A percentile compares a stretch with the other conserved stretches of the same genome.
These are phyloP conservation scores for Neoitamus cyanurus DNA, from an alignment of 2,888 invertebrate genomes.

Conservation along the genomic window DNA sequence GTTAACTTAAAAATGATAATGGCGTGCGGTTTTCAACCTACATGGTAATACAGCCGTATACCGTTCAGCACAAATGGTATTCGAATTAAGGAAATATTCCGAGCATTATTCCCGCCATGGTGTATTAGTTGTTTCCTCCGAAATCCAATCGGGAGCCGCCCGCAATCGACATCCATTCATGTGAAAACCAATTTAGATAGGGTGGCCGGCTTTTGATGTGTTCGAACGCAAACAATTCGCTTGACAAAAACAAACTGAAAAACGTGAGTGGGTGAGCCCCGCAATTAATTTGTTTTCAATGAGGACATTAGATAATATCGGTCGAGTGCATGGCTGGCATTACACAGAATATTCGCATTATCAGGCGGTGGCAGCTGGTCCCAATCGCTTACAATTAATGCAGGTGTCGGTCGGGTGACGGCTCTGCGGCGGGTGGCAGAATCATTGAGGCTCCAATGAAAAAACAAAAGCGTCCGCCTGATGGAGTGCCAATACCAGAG, in stretches of 20 bases:
- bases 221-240: background rate
- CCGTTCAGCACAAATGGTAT: too few species aligned
- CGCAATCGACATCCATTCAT: background rate
- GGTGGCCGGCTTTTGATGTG: background rate
- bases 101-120: background rate
- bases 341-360: background rate
- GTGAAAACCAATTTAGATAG: background rate
- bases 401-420: background rate
- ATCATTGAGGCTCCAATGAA: background rate
- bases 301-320: background rate
- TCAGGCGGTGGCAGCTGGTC: background rate
- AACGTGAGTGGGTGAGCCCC: background rate
- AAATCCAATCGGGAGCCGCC: background rate
- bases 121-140: background rate
- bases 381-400: background rate
- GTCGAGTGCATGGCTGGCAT: background rate
- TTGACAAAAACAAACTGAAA: slow-evolving; percentile 8
- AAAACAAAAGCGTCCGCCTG: background rate
- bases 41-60: too few species aligned
- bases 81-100: too few species aligned
- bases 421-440: background rate
- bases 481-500: background rate
- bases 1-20: too few species aligned
- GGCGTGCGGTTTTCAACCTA: too few species aligned
- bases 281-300: background rate